phyloP scores from a whole-genome alignment of 2,113 vertebrate species.

The Cettia cetti region DNA sequence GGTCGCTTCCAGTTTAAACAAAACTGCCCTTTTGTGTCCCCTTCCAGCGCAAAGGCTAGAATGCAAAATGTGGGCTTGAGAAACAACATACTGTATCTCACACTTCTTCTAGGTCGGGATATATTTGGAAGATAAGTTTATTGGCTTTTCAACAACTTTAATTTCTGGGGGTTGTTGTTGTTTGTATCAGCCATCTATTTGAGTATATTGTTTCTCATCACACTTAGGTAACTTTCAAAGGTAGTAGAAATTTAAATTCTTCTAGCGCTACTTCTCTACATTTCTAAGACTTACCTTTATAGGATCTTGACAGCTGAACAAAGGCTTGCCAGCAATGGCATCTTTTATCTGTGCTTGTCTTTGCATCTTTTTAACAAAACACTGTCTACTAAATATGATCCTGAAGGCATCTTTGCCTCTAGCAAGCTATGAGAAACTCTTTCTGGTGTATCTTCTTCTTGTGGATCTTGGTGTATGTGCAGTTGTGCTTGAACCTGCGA shows the following conservation, averaged over 20 bases:
- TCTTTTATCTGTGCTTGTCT: background rate
- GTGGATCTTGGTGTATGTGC: background rate
- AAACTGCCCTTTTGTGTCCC: rapidly evolving
- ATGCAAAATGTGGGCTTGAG: background rate
- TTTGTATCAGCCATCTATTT: background rate
- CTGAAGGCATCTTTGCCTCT: background rate
- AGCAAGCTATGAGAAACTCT: background rate
- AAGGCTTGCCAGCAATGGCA: background rate
- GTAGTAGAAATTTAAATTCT: background rate
- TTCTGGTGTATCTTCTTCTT: background rate
- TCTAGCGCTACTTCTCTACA: background rate
- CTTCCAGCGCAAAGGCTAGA: background rate
- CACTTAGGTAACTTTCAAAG: background rate
- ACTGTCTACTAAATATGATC: background rate
- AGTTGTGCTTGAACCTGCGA: background rate
- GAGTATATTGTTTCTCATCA: background rate
- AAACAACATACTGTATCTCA: background rate
- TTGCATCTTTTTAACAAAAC: background rate
- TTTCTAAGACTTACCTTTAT: background rate
- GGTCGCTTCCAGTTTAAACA: background rate
- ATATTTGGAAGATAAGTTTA: background rate
- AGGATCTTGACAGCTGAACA: background rate
- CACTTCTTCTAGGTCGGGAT: background rate
- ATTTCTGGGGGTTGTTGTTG: background rate
- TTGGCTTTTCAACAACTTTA: background rate